phyloP scores from a whole-genome alignment of 2,888 invertebrate species.

The Philaethria dido region DNA sequence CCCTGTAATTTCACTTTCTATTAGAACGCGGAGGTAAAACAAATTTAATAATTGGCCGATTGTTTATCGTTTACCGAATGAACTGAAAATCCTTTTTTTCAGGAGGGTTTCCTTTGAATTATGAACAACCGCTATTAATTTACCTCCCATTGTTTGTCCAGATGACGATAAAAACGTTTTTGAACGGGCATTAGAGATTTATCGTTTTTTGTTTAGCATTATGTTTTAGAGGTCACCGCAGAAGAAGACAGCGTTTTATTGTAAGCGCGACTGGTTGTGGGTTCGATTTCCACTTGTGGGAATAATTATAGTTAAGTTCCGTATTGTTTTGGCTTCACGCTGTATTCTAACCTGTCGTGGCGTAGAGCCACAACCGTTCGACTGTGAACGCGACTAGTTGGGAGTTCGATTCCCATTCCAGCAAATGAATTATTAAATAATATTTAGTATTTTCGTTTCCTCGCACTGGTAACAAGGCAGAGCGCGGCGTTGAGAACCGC shows the following conservation, averaged over 20 bases:
- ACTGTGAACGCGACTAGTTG: too few relatives aligned
- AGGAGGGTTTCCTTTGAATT: constrained; percentile 36
- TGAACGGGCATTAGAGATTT: constrained; percentile 35
- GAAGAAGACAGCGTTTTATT: too few relatives aligned
- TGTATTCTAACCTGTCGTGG: neutral
- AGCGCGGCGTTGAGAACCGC: too few relatives aligned
- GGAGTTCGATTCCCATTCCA: too few relatives aligned
- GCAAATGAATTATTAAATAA: too few relatives aligned
- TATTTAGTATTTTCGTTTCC: too few relatives aligned
- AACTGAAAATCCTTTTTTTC: constrained; percentile 19
- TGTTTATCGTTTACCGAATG: constrained; percentile 7
- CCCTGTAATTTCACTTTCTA: neutral
- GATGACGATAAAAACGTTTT: constrained; percentile 42
- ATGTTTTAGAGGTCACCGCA: constrained; percentile 10
- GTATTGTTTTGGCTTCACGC: neutral
- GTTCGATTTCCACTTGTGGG: neutral
- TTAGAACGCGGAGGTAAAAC: constrained; percentile 24
- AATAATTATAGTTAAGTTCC: neutral
- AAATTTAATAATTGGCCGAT: constrained; percentile 36
- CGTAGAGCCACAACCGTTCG: too few relatives aligned
- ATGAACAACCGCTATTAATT: constrained; percentile 45
- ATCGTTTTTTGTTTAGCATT: constrained; percentile 37
- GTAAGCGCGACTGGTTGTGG: neutral
- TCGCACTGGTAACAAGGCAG: too few relatives aligned
- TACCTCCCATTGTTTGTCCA: constrained; percentile 41